A percentile compares a stretch with the other conserved stretches of the same genome.
Evolutionary conservation across 2,888 invertebrate species (phyloP).

Genomic region (Drosophila pseudotakahashii): DNA sequence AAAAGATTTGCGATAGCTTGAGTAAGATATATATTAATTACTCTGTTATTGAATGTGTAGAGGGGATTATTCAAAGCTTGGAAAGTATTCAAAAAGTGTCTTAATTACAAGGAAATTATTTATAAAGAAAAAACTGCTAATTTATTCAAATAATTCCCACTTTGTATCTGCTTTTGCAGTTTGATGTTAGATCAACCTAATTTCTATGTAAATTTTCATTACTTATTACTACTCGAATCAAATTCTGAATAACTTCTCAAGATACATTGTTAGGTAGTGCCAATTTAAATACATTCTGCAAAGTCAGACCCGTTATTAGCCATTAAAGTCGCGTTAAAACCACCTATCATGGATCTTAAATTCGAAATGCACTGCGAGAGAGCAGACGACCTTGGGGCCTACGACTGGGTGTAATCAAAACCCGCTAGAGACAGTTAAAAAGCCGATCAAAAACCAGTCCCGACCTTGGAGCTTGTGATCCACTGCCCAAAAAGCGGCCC

Average conservation of each 20-base stretch:
- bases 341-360: conserved; percentile 9
- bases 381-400: conserved; percentile 59
- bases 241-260: not conserved
- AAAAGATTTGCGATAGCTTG: not conserved
- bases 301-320: not conserved
- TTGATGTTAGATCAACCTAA: too few species aligned
- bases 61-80: too few species aligned
- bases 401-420: conserved; percentile 36
- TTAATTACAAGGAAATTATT: too few species aligned
- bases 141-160: too few species aligned
- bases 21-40: not conserved
- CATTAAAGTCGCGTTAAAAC: conserved; percentile 2
- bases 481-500: conserved; percentile 46
- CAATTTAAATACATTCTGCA: not conserved
- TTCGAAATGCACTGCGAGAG: conserved; percentile 33
- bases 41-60: too few species aligned
- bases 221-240: too few species aligned
- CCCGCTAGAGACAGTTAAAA: conserved; percentile 46
- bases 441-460: conserved; percentile 58
- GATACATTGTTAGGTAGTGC: not conserved
- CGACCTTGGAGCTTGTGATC: conserved; percentile 50
- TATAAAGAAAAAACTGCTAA: too few species aligned
- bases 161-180: too few species aligned
- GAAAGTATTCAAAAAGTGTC: too few species aligned
- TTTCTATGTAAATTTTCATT: too few species aligned